Percentiles rank a stretch among this genome's conserved stretches.
Evolutionary conservation across 92 coral and sea anemone species (phyloP).

Genomic region (Porites evermanni): DNA sequence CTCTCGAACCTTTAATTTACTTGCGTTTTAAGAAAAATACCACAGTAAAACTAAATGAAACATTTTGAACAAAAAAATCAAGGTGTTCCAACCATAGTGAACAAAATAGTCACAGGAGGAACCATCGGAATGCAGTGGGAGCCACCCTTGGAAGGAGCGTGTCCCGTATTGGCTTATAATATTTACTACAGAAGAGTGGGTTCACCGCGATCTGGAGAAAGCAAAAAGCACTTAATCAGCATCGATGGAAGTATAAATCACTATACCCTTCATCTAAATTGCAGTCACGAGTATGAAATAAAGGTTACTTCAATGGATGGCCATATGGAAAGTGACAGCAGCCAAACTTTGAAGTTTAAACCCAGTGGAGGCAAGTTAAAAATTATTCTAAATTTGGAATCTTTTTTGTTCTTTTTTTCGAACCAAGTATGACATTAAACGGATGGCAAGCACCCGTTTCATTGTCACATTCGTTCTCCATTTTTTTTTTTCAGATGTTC

Average conservation of each 20-base stretch:
- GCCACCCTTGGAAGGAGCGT: slow-evolving; percentile 20
- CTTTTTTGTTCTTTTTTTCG: neutral
- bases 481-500: neutral
- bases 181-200: slow-evolving; percentile 18
- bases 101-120: neutral
- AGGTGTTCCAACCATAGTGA: slow-evolving; percentile 9
- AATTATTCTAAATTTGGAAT: neutral
- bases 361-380: slow-evolving; percentile 21
- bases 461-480: too few relatives aligned
- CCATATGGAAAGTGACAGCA: neutral
- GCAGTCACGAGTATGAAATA: slow-evolving; percentile 7
- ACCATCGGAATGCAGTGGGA: slow-evolving; percentile 8
- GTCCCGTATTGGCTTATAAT: neutral
- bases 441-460: too few relatives aligned
- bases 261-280: slow-evolving; percentile 4
- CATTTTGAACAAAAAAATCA: neutral
- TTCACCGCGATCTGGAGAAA: neutral
- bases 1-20: neutral
- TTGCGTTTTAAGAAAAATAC: neutral
- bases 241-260: neutral
- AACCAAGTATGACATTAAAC: neutral
- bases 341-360: neutral
- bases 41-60: neutral
- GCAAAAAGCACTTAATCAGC: neutral
- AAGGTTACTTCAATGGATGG: neutral